Percentiles rank a stretch among this genome's conserved stretches.
phyloP scores from a whole-genome alignment of 1,140 invertebrate genomes.

The Drosophila kikkawai region DNA sequence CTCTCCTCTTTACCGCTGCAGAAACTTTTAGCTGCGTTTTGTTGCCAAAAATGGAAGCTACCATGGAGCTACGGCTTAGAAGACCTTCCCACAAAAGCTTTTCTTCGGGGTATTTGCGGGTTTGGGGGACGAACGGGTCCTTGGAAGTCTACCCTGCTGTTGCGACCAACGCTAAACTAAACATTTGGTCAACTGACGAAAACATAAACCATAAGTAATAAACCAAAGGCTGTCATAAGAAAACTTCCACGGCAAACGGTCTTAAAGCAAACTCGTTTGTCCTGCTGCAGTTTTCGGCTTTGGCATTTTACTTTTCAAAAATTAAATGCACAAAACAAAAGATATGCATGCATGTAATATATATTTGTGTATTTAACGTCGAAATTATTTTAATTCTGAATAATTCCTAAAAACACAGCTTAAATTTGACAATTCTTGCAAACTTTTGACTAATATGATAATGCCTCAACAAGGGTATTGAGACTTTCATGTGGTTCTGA shows the following conservation, averaged over 20 bases:
- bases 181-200: conserved; percentile 69
- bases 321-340: neutral
- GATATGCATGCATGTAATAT: neutral
- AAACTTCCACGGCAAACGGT: conserved; percentile 35
- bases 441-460: neutral
- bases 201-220: conserved; percentile 74
- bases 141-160: conserved; percentile 57
- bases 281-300: conserved; percentile 28
- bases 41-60: conserved; percentile 69
- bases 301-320: neutral
- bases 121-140: neutral
- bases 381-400: neutral
- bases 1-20: conserved; percentile 43
- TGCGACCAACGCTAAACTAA: conserved; percentile 46
- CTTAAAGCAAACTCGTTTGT: conserved; percentile 48
- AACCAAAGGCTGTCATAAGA: conserved; percentile 67
- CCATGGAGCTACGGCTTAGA: conserved; percentile 59
- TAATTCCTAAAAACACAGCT: neutral
- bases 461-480: too few relatives aligned
- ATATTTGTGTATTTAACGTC: neutral
- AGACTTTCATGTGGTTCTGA: neutral
- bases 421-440: neutral
- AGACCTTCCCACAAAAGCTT: conserved; percentile 64
- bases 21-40: conserved; percentile 69
- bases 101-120: conserved; percentile 13